phyloP scores from a whole-genome alignment of 1,140 invertebrate species.

The Melipona quadrifasciata region DNA sequence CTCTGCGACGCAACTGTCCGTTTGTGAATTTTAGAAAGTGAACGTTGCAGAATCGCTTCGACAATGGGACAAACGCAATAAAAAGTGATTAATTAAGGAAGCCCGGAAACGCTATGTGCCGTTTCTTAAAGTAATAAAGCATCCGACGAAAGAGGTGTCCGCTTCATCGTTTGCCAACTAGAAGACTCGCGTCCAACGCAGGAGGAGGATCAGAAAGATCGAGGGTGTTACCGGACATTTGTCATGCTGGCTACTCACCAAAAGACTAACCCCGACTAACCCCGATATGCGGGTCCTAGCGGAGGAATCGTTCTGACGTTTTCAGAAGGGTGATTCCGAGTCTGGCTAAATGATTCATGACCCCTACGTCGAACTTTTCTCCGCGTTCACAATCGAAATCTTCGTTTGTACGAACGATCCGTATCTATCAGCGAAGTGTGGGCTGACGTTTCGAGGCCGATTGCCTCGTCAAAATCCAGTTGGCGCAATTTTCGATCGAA shows the following conservation, averaged over 20 bases:
- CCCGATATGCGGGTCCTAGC: constrained; percentile 52
- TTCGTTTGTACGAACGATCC: constrained; percentile 16
- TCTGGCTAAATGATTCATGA: constrained; percentile 63
- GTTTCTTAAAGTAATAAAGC: constrained; percentile 5
- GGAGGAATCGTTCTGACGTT: constrained; percentile 63
- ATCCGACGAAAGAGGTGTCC: background rate
- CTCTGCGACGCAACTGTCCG: background rate
- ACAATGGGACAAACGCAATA: background rate
- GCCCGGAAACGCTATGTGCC: background rate
- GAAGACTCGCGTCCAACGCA: constrained; percentile 49
- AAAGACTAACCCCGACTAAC: constrained; percentile 32
- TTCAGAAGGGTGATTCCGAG: constrained; percentile 60
- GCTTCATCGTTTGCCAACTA: background rate
- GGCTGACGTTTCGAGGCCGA: background rate
- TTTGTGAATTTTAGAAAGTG: background rate
- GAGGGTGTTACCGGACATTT: constrained; percentile 64
- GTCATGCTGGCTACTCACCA: constrained; percentile 54
- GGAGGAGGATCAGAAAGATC: constrained; percentile 27
- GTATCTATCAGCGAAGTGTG: constrained; percentile 8
- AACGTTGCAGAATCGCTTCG: background rate
- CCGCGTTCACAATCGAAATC: constrained; percentile 36
- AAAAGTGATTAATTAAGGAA: background rate
- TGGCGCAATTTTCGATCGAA: no score
- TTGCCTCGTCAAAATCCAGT: background rate
- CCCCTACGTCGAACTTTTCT: constrained; percentile 3